phyloP scores from a whole-genome alignment of 2,113 vertebrate genomes.

The Leucopsar rothschildi region DNA sequence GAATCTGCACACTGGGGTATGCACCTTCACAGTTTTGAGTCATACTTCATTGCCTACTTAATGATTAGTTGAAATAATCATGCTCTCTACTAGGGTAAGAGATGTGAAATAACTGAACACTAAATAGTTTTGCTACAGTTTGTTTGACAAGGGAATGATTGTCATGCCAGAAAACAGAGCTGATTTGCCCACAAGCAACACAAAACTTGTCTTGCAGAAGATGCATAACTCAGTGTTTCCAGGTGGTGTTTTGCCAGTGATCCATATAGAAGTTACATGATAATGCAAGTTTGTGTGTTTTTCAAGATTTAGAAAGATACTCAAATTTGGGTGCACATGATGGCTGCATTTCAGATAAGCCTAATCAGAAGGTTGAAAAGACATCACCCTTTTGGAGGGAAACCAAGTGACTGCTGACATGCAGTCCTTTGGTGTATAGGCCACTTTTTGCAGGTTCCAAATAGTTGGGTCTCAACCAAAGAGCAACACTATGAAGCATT shows the following conservation, averaged over 20 bases:
- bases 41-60: background rate
- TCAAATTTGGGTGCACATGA: background rate
- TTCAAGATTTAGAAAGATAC: background rate
- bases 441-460: slow-evolving; percentile 19
- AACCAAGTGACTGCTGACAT: background rate
- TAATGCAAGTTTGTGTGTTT: background rate
- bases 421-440: slow-evolving; percentile 33
- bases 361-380: background rate
- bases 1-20: background rate
- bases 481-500: background rate
- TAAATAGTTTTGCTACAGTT: background rate
- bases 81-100: background rate
- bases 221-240: background rate
- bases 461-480: background rate
- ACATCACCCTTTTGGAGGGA: background rate
- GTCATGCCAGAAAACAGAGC: background rate
- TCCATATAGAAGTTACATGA: background rate
- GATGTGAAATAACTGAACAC: background rate
- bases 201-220: background rate
- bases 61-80: background rate
- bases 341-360: background rate
- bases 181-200: background rate
- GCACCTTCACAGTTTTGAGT: background rate
- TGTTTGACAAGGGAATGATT: background rate
- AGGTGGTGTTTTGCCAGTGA: background rate